These are phyloP conservation scores for Galleria mellonella DNA, from an alignment of 1,140 invertebrate species.

Conservation along the genomic window DNA sequence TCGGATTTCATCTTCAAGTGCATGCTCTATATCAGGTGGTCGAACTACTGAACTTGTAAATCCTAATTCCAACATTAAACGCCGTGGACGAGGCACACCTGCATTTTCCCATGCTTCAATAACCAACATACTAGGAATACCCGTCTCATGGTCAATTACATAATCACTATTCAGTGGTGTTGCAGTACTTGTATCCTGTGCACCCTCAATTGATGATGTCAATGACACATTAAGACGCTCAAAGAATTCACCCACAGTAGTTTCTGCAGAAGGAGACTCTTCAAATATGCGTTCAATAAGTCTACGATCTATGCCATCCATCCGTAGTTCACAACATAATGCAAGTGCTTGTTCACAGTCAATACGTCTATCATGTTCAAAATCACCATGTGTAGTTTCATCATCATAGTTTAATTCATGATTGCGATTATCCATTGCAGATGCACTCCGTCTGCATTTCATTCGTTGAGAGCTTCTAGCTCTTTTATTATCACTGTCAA, in stretches of 20 bases:
- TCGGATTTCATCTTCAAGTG: constrained; percentile 84
- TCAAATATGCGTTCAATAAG: constrained; percentile 52
- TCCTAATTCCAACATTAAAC: constrained; percentile 81
- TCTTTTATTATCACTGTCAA: constrained; percentile 29
- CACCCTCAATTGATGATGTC: constrained; percentile 34
- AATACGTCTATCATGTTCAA: constrained; percentile 46
- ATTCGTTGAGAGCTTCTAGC: constrained; percentile 21
- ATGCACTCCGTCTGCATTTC: constrained; percentile 47
- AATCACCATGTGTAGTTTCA: constrained; percentile 11
- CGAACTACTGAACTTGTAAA: constrained; percentile 79
- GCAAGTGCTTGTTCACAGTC: constrained; percentile 40
- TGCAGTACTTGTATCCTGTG: constrained; percentile 14
- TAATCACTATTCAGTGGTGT: not conserved
- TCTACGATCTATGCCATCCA: constrained; percentile 41
- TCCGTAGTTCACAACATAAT: constrained; percentile 42
- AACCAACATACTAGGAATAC: constrained; percentile 70
- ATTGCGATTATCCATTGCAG: constrained; percentile 42
- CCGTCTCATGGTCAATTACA: constrained; percentile 25
- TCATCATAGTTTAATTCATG: constrained; percentile 2
- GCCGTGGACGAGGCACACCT: constrained; percentile 77
- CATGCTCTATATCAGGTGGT: constrained; percentile 80
- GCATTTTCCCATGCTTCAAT: constrained; percentile 84
- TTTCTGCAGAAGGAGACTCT: constrained; percentile 21
- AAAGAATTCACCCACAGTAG: constrained; percentile 58
- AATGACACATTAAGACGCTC: constrained; percentile 44